These are phyloP conservation scores for Drymonia ruficornis DNA, from an alignment of 2,888 invertebrate species.

Conservation along the genomic window DNA sequence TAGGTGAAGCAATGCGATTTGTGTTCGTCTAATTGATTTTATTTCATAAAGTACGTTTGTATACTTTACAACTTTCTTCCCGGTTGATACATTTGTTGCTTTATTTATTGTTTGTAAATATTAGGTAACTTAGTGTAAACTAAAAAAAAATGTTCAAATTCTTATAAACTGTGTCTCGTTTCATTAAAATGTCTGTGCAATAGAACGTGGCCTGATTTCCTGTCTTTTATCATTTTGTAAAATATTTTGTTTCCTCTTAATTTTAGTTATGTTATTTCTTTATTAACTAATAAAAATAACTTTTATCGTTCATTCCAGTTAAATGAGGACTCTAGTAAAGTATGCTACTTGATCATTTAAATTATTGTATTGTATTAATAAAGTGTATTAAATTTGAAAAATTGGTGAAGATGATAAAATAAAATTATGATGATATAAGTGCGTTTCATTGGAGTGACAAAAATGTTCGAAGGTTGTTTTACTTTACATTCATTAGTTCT, in stretches of 20 bases:
- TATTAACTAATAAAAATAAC: constrained; percentile 77
- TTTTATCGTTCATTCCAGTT: constrained; percentile 84
- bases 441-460: constrained; percentile 48
- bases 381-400: constrained; percentile 82
- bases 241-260: constrained; percentile 62
- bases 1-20: constrained; percentile 69
- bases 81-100: constrained; percentile 71
- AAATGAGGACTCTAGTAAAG: constrained; percentile 79
- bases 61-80: constrained; percentile 51
- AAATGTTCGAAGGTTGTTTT: no score
- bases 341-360: constrained; percentile 82
- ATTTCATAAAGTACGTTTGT: constrained; percentile 53
- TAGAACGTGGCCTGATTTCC: constrained; percentile 73
- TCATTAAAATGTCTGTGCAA: constrained; percentile 69
- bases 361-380: constrained; percentile 83
- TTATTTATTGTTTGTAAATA: constrained; percentile 84
- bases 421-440: constrained; percentile 76
- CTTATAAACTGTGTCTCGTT: constrained; percentile 44
- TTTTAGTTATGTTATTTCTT: constrained; percentile 80
- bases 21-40: constrained; percentile 58
- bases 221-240: constrained; percentile 62
- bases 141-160: constrained; percentile 67
- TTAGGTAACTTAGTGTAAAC: constrained; percentile 63
- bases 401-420: constrained; percentile 83
- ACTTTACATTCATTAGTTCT: no score